Base-by-base conservation (phyloP, 2,113 vertebrate genomes). In the Herpailurus yagouaroundi region DNA sequence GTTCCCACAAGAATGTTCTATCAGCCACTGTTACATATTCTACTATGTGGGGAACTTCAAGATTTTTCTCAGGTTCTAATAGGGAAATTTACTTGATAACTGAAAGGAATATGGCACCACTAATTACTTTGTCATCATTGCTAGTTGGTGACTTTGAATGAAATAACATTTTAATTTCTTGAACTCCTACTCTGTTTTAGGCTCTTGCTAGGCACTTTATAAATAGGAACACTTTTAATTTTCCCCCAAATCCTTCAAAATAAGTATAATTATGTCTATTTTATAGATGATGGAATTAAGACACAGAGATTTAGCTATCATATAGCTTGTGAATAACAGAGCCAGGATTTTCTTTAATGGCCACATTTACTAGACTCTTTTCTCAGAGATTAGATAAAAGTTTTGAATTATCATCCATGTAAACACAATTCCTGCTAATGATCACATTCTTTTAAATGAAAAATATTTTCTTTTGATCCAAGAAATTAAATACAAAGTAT, bases 101-200 rank as follows among this genome's bases (percentile, higher is more conserved):
- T 55, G 19, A 91, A 89, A 83, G 6, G 60, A 80, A 50, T 33
- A 79, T 57, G 21, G 12, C 12, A 25, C 18, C 33, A 66, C n/a
- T 48, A 19, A 80, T 74, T 64, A 71, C n/a, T 81, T 29, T 91
- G 74, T 29, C 86, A 77, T 91, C 82, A 77, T n/a, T 66, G 25
- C 63, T n/a, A 88, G 18, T 19, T 81, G 64, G 64, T 89, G 41
- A 89, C 38, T 86, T 57, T 76, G 33, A 96, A 85, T 81, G 5
- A 82, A 71, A 57, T n/a, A 57, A 69, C 2, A 76, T 87, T 91
- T 92, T 86, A 68, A 87, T 82, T 71, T 86, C 83, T 93, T 95
- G 27, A 95, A 87, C 27, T 71, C 36, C 10, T 64, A 68, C 19
- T 94, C 60, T 21, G 19, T 86, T 79, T 73, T 76, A 94, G 48